A percentile compares a stretch with the other conserved stretches of the same genome.
Conservation (phyloP, 2,113 vertebrate species). For the Xerus inauris region DNA sequence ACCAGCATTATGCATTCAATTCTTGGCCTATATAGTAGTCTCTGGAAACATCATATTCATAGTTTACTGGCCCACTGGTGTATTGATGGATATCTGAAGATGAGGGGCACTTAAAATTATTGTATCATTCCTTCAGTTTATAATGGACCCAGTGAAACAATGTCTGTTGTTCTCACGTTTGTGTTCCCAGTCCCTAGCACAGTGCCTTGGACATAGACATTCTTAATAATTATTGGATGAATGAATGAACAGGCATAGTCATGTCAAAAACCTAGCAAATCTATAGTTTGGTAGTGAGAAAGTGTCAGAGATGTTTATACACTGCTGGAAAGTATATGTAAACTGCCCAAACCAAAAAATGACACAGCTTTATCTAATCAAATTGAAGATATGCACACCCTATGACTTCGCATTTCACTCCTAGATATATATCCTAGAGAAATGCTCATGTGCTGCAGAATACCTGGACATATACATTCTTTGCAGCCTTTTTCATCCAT, state of each 20-base stretch:
- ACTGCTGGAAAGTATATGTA: not conserved
- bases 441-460: not conserved
- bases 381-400: not conserved
- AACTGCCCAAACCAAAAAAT: not conserved
- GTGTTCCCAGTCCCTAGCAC: not conserved
- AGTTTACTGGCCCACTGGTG: not conserved
- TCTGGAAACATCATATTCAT: constrained; percentile 20
- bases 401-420: not conserved
- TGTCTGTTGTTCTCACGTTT: not conserved
- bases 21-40: not conserved
- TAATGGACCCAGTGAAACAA: not conserved
- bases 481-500: not conserved
- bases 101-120: not conserved
- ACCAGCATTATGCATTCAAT: not conserved
- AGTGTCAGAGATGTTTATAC: not conserved
- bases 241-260: not conserved
- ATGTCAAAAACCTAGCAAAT: not conserved
- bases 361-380: not conserved
- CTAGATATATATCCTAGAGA: not conserved
- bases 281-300: not conserved
- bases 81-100: not conserved
- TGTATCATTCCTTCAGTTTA: constrained; percentile 1
- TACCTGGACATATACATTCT: not conserved
- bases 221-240: not conserved
- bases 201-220: not conserved